These are phyloP conservation scores for Meloe dianella DNA, from an alignment of 2,888 invertebrate species.

Conservation along the genomic window DNA sequence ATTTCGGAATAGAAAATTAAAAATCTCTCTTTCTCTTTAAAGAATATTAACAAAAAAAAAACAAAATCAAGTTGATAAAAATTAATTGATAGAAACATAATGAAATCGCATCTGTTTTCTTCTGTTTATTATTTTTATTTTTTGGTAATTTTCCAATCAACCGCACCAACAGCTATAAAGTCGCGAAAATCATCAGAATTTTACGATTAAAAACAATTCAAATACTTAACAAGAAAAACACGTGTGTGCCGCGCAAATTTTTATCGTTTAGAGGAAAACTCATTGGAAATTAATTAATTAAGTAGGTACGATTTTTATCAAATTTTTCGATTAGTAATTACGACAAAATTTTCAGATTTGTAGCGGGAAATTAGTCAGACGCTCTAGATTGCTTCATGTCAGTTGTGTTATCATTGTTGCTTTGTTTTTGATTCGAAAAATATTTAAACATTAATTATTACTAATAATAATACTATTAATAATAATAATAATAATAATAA, in stretches of 20 bases:
- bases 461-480: slow-evolving; percentile 9
- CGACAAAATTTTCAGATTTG: slow-evolving; percentile 39
- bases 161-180: slow-evolving; percentile 55
- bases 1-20: slow-evolving; percentile 59
- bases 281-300: slow-evolving; percentile 50
- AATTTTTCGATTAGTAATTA: slow-evolving; percentile 52
- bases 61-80: background rate
- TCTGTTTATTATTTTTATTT: too few species aligned
- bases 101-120: background rate
- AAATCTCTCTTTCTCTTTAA: slow-evolving; percentile 42
- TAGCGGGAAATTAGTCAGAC: slow-evolving; percentile 43
- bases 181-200: slow-evolving; percentile 36
- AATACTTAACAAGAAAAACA: slow-evolving; percentile 32
- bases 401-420: slow-evolving; percentile 55
- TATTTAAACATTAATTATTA: background rate
- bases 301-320: slow-evolving; percentile 58
- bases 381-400: slow-evolving; percentile 53
- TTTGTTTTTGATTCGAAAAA: slow-evolving; percentile 39
- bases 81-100: background rate
- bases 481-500: background rate
- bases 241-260: slow-evolving; percentile 58
- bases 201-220: background rate
- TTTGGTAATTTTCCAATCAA: slow-evolving; percentile 19
- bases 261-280: slow-evolving; percentile 52
- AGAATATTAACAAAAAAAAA: slow-evolving; percentile 30